Evolutionary conservation across 2,888 invertebrate genomes (phyloP).

Genomic region (Lasioglossum vierecki): DNA sequence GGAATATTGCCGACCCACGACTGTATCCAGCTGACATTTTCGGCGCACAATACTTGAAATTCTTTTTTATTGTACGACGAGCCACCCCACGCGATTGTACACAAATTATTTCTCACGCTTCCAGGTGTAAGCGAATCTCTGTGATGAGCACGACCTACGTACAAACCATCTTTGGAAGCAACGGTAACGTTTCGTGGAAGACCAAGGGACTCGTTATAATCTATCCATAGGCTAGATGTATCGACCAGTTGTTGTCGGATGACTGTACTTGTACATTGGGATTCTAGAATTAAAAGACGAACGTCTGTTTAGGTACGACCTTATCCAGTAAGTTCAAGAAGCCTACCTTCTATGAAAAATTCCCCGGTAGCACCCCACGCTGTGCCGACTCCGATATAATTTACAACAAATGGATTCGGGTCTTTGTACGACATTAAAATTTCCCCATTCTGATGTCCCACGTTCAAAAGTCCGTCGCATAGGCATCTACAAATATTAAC

Average conservation of each 20-base stretch:
- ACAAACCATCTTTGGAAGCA: conserved; percentile 73
- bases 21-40: conserved; percentile 75
- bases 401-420: conserved; percentile 73
- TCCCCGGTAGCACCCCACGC: conserved; percentile 74
- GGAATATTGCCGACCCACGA: conserved; percentile 77
- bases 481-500: conserved; percentile 66
- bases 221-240: conserved; percentile 72
- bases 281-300: conserved; percentile 53
- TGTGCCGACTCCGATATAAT: conserved; percentile 75
- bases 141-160: conserved; percentile 72
- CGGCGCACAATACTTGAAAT: conserved; percentile 77
- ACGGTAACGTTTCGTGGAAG: conserved; percentile 71
- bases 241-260: conserved; percentile 72
- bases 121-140: conserved; percentile 72
- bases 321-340: neutral
- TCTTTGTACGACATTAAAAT: conserved; percentile 72
- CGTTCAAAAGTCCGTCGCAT: conserved; percentile 72
- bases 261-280: conserved; percentile 65
- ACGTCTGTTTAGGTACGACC: neutral
- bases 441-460: conserved; percentile 59
- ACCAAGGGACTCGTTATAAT: conserved; percentile 68
- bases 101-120: conserved; percentile 63
- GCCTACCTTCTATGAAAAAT: conserved; percentile 73
- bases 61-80: conserved; percentile 65
- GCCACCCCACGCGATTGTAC: conserved; percentile 73